phyloP scores from a whole-genome alignment of 2,888 invertebrate genomes.

The Panorpa germanica region DNA sequence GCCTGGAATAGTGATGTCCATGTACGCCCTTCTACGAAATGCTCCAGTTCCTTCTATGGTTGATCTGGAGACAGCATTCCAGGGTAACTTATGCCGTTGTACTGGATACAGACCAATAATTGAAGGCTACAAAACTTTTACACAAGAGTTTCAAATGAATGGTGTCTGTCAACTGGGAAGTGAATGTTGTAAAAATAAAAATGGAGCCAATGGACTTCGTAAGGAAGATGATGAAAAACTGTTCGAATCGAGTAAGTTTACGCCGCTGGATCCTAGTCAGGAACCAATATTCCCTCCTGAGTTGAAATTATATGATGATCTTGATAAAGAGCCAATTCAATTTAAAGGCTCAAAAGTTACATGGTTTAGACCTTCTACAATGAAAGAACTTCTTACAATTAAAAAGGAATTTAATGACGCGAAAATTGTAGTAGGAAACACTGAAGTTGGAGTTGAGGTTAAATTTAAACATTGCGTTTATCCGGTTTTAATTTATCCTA shows the following conservation, averaged over 20 bases:
- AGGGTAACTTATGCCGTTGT: slow-evolving; percentile 77
- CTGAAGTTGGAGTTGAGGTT: slow-evolving; percentile 79
- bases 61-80: slow-evolving; percentile 63
- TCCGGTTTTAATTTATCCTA: slow-evolving; percentile 59
- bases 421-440: slow-evolving; percentile 77
- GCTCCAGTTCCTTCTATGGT: slow-evolving; percentile 49
- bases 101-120: slow-evolving; percentile 89
- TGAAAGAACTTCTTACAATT: slow-evolving; percentile 44
- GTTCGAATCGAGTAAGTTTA: slow-evolving; percentile 39
- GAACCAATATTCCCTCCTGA: slow-evolving; percentile 89
- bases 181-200: slow-evolving; percentile 41
- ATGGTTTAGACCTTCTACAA: slow-evolving; percentile 58
- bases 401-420: slow-evolving; percentile 46
- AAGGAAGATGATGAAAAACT: slow-evolving; percentile 23
- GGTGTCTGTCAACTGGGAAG: no score
- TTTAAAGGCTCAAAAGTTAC: slow-evolving; percentile 42
- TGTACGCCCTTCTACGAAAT: slow-evolving; percentile 72
- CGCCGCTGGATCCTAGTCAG: slow-evolving; percentile 59
- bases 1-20: slow-evolving; percentile 94
- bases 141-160: slow-evolving; percentile 42
- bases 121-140: slow-evolving; percentile 74
- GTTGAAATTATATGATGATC: slow-evolving; percentile 36
- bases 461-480: slow-evolving; percentile 72
- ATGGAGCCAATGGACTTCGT: slow-evolving; percentile 14
- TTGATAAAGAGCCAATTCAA: slow-evolving; percentile 37